phyloP scores from a whole-genome alignment of 92 coral and sea anemone species.

The Nematostella vectensis region DNA sequence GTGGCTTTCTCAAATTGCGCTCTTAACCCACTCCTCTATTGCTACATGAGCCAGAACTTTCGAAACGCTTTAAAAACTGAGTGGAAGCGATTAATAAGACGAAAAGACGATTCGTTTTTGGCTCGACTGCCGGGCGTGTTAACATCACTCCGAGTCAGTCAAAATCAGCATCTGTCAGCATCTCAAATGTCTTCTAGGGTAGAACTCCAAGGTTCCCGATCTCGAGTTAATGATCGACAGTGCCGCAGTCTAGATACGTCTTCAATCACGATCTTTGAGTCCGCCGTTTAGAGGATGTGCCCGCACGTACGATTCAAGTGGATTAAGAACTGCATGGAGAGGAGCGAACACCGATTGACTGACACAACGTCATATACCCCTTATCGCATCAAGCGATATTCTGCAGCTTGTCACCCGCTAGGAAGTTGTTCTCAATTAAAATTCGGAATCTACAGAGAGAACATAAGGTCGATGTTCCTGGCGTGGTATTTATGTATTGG shows the following conservation, averaged over 20 bases:
- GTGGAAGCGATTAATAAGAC: constrained; percentile 16
- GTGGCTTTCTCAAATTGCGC: constrained; percentile 73
- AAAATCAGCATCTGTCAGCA: constrained; percentile 3
- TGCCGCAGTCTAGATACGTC: not conserved
- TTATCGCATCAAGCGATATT: too few species aligned
- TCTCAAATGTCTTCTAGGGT: not conserved
- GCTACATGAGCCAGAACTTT: constrained; percentile 77
- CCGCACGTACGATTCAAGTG: too few species aligned
- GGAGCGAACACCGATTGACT: too few species aligned
- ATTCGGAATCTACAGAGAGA: too few species aligned
- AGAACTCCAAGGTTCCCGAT: not conserved
- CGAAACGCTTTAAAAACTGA: constrained; percentile 36
- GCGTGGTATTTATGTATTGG: too few species aligned
- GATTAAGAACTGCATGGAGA: too few species aligned
- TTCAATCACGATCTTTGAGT: not conserved
- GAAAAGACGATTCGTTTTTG: constrained; percentile 2
- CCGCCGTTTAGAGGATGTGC: not conserved
- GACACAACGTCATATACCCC: too few species aligned
- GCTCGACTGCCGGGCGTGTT: constrained; percentile 19
- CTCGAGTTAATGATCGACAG: not conserved
- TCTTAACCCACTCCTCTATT: constrained; percentile 59
- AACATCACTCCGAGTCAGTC: constrained; percentile 3
- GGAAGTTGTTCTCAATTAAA: too few species aligned
- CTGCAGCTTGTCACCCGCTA: too few species aligned
- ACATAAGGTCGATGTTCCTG: too few species aligned